Evolutionary conservation across 2,888 invertebrate species (phyloP).

Genomic region (Polydrusus pterygomalis): DNA sequence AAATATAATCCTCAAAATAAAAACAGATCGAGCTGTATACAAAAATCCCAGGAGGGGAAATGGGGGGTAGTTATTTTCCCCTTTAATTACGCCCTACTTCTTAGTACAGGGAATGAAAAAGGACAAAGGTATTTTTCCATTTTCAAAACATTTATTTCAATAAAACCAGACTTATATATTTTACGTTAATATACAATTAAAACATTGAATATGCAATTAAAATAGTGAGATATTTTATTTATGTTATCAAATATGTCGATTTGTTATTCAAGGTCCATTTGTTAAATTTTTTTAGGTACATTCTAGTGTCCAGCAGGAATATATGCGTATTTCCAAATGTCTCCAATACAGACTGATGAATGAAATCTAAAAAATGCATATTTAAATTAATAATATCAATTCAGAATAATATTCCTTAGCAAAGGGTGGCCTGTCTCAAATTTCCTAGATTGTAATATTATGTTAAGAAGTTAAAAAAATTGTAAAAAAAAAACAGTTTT

Average conservation of each 20-base stretch:
- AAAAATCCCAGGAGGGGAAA: too few species aligned
- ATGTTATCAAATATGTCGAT: not conserved
- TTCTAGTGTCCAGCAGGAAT: conserved; percentile 71
- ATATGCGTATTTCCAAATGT: conserved; percentile 86
- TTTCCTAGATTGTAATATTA: too few species aligned
- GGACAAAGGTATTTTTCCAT: not conserved
- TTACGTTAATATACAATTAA: conserved; percentile 7
- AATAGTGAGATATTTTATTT: conserved; percentile 9
- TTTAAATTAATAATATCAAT: too few species aligned
- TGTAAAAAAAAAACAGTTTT: too few species aligned
- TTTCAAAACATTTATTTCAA: conserved; percentile 6
- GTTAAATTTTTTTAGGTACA: not conserved
- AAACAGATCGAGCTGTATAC: too few species aligned
- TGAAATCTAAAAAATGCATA: conserved; percentile 73
- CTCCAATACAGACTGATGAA: conserved; percentile 85
- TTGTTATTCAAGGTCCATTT: conserved; percentile 5
- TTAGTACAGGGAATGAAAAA: not conserved
- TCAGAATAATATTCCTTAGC: too few species aligned
- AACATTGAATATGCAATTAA: conserved; percentile 2
- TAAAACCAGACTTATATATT: not conserved
- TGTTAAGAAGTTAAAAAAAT: too few species aligned
- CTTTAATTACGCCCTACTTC: not conserved
- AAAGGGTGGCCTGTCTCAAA: too few species aligned
- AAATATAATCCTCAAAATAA: too few species aligned
- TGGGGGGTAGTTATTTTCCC: too few species aligned